Evolutionary conservation across 2,888 invertebrate genomes (phyloP), one percentile per base, ranked within the genome.

Genomic region (Eilema caniola): DNA sequence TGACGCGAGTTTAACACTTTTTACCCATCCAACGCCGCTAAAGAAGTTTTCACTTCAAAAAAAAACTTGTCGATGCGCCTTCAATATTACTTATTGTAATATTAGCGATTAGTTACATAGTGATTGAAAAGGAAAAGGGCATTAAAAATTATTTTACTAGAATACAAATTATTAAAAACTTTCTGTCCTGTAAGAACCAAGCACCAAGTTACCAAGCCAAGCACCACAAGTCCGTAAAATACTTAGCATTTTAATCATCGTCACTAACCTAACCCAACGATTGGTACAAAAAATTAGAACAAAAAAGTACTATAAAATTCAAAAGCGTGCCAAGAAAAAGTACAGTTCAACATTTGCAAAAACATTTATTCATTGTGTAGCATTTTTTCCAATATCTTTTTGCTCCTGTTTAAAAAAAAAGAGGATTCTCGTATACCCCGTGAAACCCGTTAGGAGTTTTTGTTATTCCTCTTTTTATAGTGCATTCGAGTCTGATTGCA

Each of bases 241-340:
- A 72, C 81, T 83, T 81, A 72, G 73, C 77, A 81, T 81, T 81
- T 76, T 76, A 83, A 81, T 79, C 63, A 66, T 60, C 71, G 31
- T 73, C 59, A 66, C 59, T 68, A 73, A 73, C 93, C 93, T 93
- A 87, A 86, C 90, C 75, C 89, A 93, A 93, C 85, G 81, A 85
- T 84, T 83, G 75, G 14, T 72, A 24, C 77, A 85, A 87, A 85
- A 85, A 85, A 86, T 85, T 88, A 89, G 41, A 59, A 62, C 59
- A 59, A 69, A 69, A 64, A 69, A 64, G 60, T 23, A 60, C 64
- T 64, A 47, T 65, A 69, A 64, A 69, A 69, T 92, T 89, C 92
- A 83, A 88, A 90, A 94, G 88, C 95, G 94, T 91, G 95, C 92
- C 88, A 82, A 92, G 92, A 93, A 94, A 93, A 93, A 93, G 92